phyloP scores from a whole-genome alignment of 2,888 invertebrate species.

The Phymatocera aterrima region DNA sequence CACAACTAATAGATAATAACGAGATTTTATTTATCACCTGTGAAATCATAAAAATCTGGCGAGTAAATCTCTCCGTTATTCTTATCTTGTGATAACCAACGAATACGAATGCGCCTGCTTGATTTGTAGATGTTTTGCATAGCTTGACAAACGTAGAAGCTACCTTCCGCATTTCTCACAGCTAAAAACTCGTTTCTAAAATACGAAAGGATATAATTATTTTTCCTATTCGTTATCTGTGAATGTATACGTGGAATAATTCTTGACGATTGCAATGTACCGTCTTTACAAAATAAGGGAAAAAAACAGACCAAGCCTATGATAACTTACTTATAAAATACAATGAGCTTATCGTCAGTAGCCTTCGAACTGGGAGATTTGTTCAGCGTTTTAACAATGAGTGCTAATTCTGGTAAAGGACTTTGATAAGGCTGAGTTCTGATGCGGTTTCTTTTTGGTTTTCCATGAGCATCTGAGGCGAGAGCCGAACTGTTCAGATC shows the following conservation, averaged over 20 bases:
- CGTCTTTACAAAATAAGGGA: not conserved
- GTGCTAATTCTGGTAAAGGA: constrained; percentile 86
- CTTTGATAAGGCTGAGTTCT: constrained; percentile 90
- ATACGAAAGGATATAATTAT: too few species aligned
- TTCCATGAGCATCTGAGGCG: constrained; percentile 69
- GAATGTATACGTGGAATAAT: not conserved
- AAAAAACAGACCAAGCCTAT: not conserved
- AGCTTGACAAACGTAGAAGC: constrained; percentile 92
- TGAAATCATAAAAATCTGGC: constrained; percentile 93
- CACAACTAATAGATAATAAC: constrained; percentile 43
- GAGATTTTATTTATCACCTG: constrained; percentile 77
- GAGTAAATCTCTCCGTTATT: constrained; percentile 85
- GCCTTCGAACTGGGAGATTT: constrained; percentile 77
- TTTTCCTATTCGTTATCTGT: not conserved
- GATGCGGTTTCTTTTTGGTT: constrained; percentile 78
- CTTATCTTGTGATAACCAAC: constrained; percentile 91
- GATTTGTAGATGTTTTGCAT: constrained; percentile 93
- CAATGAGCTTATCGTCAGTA: constrained; percentile 87
- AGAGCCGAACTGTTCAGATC: constrained; percentile 62
- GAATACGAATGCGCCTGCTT: constrained; percentile 90
- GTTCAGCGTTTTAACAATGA: constrained; percentile 85
- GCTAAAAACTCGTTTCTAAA: constrained; percentile 91
- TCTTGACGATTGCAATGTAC: not conserved
- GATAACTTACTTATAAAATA: constrained; percentile 90
- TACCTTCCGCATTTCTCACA: constrained; percentile 92